Evolutionary conservation across 2,797 vertebrate genomes (phyloP), one percentile per base, ranked within the genome.

Genomic region (Coilia nasus): DNA sequence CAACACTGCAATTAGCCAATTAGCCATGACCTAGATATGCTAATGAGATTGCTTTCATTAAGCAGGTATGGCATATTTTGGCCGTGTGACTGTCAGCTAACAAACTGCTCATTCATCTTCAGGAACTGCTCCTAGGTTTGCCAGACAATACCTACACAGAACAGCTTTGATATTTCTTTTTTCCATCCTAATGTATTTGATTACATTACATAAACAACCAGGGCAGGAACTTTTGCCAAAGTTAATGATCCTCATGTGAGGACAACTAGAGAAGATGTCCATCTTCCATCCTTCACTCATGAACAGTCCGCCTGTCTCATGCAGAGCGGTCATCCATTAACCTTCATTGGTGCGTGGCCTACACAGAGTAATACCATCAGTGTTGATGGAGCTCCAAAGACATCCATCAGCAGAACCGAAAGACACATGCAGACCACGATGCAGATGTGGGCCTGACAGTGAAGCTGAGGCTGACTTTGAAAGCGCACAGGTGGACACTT

Each of bases 1-100:
- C 71, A 78, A 78, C 71, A 78, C 71, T 78, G 67, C 28, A 75
- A 75, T 75, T 44, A 78, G 41, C 71, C 1, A 41, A 75, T 75
- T 21, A 78, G 41, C 71, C 7, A 44, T 44, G 71, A 44, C 71
- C 71, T 44, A 78, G 17, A 21, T 44, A 21, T 78, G 31, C 71
- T 21, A 78, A 78, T 44, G 21, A 78, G 71, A 75, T 75, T 75
- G 28, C 67, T 35, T 35, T 35, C 67, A 35, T 35, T 15, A 41
- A 41, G 14, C 67, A 75, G 15, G 28, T 35, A 35, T 44, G 71
- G 11, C 71, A 78, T 78, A 19, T 6, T 78, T 78, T 44, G 71
- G 35, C 6, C 64, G 31, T 71, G 25, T 78, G 35, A 78, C 31
- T 21, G 41, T 78, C 31, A 71, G 64, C 14, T 71, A 14, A 71